Evolutionary conservation across 2,888 invertebrate species (phyloP).

Genomic region (Oxyscelio sp.): DNA sequence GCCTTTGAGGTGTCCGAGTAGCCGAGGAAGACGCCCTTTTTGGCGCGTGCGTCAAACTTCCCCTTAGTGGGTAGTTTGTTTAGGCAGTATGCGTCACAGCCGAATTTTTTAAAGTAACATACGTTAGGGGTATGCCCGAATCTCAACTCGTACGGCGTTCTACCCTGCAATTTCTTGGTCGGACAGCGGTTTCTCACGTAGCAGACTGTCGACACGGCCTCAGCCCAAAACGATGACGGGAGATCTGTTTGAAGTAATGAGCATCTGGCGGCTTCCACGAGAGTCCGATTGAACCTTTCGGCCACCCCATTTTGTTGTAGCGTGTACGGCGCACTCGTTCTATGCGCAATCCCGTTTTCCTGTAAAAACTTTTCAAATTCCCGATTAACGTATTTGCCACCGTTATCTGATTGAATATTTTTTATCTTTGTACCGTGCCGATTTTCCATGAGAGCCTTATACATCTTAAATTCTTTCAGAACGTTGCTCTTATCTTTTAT

Average conservation of each 20-base stretch:
- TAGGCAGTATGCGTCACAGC: conserved; percentile 30
- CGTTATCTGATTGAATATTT: too few relatives aligned
- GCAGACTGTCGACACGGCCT: conserved; percentile 64
- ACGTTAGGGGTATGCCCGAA: conserved; percentile 62
- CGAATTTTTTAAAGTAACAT: conserved; percentile 74
- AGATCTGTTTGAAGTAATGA: conserved; percentile 75
- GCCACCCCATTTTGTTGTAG: too few relatives aligned
- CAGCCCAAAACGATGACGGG: too few relatives aligned
- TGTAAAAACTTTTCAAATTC: too few relatives aligned
- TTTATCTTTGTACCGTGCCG: too few relatives aligned
- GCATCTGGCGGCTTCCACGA: conserved; percentile 77
- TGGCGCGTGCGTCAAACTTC: conserved; percentile 8
- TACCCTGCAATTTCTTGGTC: not conserved
- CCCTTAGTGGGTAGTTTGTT: not conserved
- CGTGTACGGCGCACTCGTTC: too few relatives aligned
- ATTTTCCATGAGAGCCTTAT: too few relatives aligned
- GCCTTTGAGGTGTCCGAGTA: conserved; percentile 15
- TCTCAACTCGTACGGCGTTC: conserved; percentile 33
- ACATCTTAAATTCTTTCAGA: too few relatives aligned
- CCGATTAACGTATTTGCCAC: too few relatives aligned
- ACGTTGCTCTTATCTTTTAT: too few relatives aligned
- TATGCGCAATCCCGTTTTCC: too few relatives aligned
- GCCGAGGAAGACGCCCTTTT: conserved; percentile 15
- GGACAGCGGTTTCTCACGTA: conserved; percentile 12
- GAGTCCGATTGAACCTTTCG: conserved; percentile 78